phyloP scores from a whole-genome alignment of 2,797 vertebrate species.

The Peromyscus nudipes region DNA sequence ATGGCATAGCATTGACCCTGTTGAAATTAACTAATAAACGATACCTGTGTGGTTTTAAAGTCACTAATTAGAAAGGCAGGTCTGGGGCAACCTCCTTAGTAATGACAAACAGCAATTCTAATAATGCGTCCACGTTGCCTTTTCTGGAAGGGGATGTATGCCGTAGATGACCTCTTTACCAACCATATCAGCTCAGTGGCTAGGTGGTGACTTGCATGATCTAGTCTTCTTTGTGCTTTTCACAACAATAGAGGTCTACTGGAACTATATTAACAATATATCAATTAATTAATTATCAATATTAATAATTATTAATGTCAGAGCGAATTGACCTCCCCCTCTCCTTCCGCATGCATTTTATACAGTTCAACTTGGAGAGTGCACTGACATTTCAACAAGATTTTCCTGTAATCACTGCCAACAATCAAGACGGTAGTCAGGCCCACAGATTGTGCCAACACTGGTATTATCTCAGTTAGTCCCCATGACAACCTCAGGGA shows the following conservation, averaged over 20 bases:
- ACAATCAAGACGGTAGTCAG: neutral
- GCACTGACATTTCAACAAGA: neutral
- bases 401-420: neutral
- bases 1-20: neutral
- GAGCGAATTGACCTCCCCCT: neutral
- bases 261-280: neutral
- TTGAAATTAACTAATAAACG: neutral
- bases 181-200: neutral
- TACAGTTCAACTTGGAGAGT: neutral
- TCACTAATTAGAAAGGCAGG: neutral
- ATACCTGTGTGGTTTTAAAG: neutral
- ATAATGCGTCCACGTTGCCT: neutral
- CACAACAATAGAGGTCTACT: neutral
- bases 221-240: neutral
- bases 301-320: neutral
- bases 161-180: neutral
- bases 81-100: neutral
- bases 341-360: neutral
- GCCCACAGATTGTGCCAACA: neutral
- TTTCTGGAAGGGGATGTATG: neutral
- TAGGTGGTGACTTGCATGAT: neutral
- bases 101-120: neutral
- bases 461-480: neutral
- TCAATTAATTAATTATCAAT: too few relatives aligned
- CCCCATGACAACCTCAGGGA: neutral